These are phyloP conservation scores for Melanargia galathea DNA, from an alignment of 2,888 invertebrate species.

Conservation along the genomic window DNA sequence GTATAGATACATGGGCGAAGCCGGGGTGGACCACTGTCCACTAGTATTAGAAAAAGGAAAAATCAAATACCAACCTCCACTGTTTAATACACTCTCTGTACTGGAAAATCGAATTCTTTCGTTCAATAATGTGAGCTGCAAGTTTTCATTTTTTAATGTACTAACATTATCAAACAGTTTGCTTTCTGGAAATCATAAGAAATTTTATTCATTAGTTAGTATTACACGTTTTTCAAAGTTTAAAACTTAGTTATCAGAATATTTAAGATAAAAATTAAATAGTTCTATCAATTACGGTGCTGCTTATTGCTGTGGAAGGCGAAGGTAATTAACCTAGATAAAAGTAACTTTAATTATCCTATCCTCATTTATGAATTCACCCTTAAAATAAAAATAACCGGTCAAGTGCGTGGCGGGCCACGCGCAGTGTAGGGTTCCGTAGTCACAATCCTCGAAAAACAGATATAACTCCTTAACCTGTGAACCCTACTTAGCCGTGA, in stretches of 20 bases:
- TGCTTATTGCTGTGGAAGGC: slow-evolving; percentile 23
- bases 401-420: no score
- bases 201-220: slow-evolving; percentile 2
- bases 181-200: slow-evolving; percentile 86
- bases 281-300: slow-evolving; percentile 26
- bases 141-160: slow-evolving; percentile 90
- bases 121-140: slow-evolving; percentile 92
- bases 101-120: slow-evolving; percentile 88
- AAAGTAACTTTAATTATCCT: slow-evolving; percentile 15
- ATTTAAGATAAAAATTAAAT: slow-evolving; percentile 27
- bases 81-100: slow-evolving; percentile 62
- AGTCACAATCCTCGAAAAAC: no score
- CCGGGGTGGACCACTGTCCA: no score
- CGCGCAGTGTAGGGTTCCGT: no score
- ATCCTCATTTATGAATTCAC: slow-evolving; percentile 18
- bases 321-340: slow-evolving; percentile 30
- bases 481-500: no score
- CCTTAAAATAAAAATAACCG: slow-evolving; percentile 34
- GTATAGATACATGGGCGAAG: no score
- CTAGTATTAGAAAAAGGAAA: neutral
- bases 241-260: slow-evolving; percentile 4
- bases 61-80: slow-evolving; percentile 52
- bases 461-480: no score
- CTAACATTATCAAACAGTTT: slow-evolving; percentile 92
- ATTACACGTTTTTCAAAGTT: neutral